These are phyloP conservation scores for Eupithecia subfuscata DNA, from an alignment of 2,888 invertebrate species.

Conservation along the genomic window DNA sequence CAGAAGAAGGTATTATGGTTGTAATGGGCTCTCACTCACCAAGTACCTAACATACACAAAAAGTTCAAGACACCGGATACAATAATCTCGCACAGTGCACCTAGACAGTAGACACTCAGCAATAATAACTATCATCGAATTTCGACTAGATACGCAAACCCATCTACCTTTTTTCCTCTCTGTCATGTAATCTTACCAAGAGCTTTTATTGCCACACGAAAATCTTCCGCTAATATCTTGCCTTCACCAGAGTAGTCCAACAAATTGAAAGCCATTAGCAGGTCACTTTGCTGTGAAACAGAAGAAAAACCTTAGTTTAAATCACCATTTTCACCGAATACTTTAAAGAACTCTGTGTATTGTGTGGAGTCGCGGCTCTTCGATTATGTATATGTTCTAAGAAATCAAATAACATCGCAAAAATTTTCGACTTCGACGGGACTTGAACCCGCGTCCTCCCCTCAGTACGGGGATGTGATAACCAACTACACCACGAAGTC, in stretches of 20 bases:
- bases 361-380: not conserved
- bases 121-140: not conserved
- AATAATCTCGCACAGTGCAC: too few relatives aligned
- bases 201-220: conserved; percentile 78
- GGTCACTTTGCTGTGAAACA: conserved; percentile 66
- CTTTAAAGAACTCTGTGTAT: not conserved
- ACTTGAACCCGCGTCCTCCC: too few relatives aligned
- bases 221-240: conserved; percentile 74
- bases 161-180: not conserved
- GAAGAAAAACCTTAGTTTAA: not conserved
- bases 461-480: too few relatives aligned
- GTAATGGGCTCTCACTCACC: not conserved
- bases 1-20: not conserved
- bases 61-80: too few relatives aligned
- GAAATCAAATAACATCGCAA: too few relatives aligned
- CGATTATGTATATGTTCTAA: too few relatives aligned
- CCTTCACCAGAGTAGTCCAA: conserved; percentile 76
- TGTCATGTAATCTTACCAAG: conserved; percentile 57
- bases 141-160: not conserved
- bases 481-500: too few relatives aligned
- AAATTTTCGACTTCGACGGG: too few relatives aligned
- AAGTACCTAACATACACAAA: too few relatives aligned
- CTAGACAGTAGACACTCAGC: too few relatives aligned
- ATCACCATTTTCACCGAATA: not conserved
- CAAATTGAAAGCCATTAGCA: conserved; percentile 74